Evolutionary conservation across 2,113 vertebrate genomes (phyloP), one percentile per base, ranked within the genome.

Genomic region (Aramus guarauna): DNA sequence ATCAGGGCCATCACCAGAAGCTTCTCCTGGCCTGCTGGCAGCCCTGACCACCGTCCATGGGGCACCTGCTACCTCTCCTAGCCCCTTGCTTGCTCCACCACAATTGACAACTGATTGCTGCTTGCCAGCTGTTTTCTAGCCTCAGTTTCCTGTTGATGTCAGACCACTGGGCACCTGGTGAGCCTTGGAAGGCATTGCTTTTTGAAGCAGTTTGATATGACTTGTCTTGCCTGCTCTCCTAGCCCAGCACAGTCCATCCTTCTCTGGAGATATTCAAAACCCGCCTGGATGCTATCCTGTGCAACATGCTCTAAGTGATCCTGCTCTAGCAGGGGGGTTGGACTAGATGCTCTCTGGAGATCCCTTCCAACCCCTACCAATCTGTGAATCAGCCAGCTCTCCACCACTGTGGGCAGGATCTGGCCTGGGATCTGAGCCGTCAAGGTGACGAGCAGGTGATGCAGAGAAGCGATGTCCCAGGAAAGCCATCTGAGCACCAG

Each of bases 21-120:
- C 47, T 91, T 86, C 45, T 84, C 24, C 45, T 80, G 50, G 36
- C 13, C 52, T 63, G n/a, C n/a, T 7, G 10, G 72, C 37, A 86
- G 47, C 36, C 41, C 24, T 47, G n/a, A 12, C 29, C 23, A 5
- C 19, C 89, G 39, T 55, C 52, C 1, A 0, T 19, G 27, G 21
- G 27, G n/a, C 22, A 71, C 29, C 72, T 88, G 32, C 29, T 62
- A 45, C n/a, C 41, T 73, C 63, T 81, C 26, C 34, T 32, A 79
- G 23, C 5, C n/a, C 45, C 36, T 74, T 36, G 15, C 52, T 82
- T 78, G 24, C 26, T 74, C 30, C 23, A 22, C 30, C 23, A 22
- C 18, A 6, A 7, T 4, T 69, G 41, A 37, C 41, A 15, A 6
- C 39, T 0, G 0, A 50, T 7, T 71, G 23, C 66, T 82, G 47